Conservation (phyloP, 2,797 vertebrate genomes). For the Phoxinus dragarum region DNA sequence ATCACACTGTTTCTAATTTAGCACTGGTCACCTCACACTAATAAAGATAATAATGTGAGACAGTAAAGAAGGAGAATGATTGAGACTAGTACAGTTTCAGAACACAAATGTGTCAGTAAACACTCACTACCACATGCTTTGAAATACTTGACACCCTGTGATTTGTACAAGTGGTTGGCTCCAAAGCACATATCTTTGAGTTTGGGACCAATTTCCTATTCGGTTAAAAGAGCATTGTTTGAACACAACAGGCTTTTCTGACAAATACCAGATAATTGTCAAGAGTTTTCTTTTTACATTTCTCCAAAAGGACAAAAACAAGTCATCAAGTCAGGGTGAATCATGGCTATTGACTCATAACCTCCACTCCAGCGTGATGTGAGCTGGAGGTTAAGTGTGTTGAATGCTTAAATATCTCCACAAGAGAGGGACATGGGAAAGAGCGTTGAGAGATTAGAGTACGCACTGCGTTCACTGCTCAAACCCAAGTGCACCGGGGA, state of each 20-base stretch:
- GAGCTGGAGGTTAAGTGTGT: constrained; percentile 1
- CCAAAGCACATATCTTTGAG: constrained; percentile 12
- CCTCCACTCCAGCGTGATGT: constrained; percentile 36
- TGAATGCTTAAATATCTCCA: constrained; percentile 11
- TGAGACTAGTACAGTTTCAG: background rate
- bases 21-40: background rate
- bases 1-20: constrained; percentile 1
- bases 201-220: constrained; percentile 23
- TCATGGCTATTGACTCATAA: constrained; percentile 51
- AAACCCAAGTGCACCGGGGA: background rate
- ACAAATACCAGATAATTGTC: constrained; percentile 37
- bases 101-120: background rate
- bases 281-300: background rate
- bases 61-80: background rate
- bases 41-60: background rate
- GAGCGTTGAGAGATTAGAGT: background rate
- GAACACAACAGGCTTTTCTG: background rate
- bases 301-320: constrained; percentile 26
- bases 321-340: constrained; percentile 39
- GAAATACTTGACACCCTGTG: constrained; percentile 28
- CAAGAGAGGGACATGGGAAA: background rate
- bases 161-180: constrained; percentile 20
- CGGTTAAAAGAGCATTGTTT: constrained; percentile 23
- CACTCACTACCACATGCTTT: constrained; percentile 12
- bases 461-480: background rate